These are phyloP conservation scores for Galemys pyrenaicus DNA, from an alignment of 2,113 vertebrate species.

Conservation along the genomic window DNA sequence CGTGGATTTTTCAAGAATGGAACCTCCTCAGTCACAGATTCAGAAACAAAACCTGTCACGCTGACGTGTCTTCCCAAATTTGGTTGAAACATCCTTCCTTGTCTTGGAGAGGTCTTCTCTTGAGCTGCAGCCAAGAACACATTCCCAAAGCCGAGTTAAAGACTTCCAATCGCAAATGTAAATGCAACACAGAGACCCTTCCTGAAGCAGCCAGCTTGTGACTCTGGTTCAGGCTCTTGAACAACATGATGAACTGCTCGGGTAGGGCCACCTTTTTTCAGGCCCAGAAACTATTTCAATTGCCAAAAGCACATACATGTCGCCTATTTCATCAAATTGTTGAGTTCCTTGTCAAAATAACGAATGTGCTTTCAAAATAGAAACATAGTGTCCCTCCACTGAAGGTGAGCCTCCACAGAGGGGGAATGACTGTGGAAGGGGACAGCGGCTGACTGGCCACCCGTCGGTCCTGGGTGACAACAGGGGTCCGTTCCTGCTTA, in stretches of 20 bases:
- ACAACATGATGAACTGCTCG: neutral
- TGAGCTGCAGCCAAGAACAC: constrained; percentile 52
- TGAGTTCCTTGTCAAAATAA: constrained; percentile 47
- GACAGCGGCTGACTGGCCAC: neutral
- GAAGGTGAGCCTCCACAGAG: neutral
- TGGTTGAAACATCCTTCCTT: constrained; percentile 72
- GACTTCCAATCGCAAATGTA: neutral
- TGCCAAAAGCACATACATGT: accelerated
- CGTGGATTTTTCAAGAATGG: neutral
- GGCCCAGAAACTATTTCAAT: neutral
- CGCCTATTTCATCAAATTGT: neutral
- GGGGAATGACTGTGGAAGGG: neutral
- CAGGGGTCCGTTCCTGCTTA: constrained; percentile 80
- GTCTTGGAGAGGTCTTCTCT: constrained; percentile 59
- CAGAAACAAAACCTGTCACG: constrained; percentile 61
- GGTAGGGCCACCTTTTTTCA: neutral
- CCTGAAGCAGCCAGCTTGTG: neutral
- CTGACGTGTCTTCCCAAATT: constrained; percentile 65
- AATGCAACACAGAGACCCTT: constrained; percentile 26
- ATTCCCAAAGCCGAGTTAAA: constrained; percentile 43
- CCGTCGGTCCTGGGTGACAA: constrained; percentile 8
- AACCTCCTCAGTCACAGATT: constrained; percentile 41
- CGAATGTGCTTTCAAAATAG: neutral
- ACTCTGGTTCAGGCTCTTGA: neutral
- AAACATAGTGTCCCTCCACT: neutral